These are phyloP conservation scores for Cyanoderma ruficeps DNA, from an alignment of 2,113 vertebrate species.

Conservation along the genomic window DNA sequence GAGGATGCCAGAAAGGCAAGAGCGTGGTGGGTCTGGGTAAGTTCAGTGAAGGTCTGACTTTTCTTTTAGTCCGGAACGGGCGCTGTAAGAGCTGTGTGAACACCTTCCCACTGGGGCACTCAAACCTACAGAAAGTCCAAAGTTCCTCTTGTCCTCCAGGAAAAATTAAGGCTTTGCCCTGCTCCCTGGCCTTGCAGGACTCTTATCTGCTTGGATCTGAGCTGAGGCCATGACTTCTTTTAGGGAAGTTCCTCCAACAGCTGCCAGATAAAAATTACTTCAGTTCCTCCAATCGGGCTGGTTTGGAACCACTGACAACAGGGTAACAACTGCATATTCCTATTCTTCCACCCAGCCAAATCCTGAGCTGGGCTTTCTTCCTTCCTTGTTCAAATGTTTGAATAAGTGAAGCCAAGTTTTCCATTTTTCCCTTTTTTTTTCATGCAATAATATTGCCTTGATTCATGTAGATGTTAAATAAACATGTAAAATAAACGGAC, in stretches of 20 bases:
- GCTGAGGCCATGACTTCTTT: neutral
- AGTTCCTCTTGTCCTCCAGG: neutral
- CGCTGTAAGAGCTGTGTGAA: neutral
- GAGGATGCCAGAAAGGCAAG: neutral
- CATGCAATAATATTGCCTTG: slow-evolving; percentile 45
- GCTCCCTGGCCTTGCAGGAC: neutral
- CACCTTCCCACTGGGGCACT: neutral
- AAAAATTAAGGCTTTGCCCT: neutral
- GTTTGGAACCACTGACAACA: slow-evolving; percentile 12
- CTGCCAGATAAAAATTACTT: slow-evolving; percentile 30
- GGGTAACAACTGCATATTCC: slow-evolving; percentile 22
- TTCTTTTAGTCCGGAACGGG: accelerated
- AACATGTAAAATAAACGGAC: slow-evolving; percentile 28
- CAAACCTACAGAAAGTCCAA: neutral
- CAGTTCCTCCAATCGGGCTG: neutral
- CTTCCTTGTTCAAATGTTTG: slow-evolving; percentile 63
- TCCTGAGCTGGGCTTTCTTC: slow-evolving; percentile 29
- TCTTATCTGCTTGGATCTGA: slow-evolving; percentile 32
- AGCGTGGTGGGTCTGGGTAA: neutral
- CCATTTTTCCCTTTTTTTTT: neutral
- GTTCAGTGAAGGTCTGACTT: neutral
- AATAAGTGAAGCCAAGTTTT: slow-evolving; percentile 54
- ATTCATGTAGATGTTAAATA: slow-evolving; percentile 58
- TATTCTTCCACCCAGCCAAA: slow-evolving; percentile 28
- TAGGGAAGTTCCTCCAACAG: slow-evolving; percentile 18